Percentiles rank a stretch among this genome's conserved stretches.
phyloP scores from a whole-genome alignment of 2,113 vertebrate genomes.

The Phrynosoma blainvillii region DNA sequence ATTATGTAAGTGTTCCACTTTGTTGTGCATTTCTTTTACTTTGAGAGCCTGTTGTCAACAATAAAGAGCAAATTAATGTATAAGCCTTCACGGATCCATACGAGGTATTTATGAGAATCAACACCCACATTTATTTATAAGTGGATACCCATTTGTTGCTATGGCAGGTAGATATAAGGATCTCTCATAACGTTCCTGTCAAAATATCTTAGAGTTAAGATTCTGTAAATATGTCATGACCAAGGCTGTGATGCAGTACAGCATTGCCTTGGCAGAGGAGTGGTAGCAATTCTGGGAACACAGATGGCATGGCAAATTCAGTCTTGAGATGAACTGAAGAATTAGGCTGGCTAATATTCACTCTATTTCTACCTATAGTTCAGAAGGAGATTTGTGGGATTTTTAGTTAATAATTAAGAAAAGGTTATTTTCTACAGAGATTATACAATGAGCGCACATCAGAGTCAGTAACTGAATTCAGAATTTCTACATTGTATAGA shows the following conservation, averaged over 20 bases:
- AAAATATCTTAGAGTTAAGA: constrained; percentile 43
- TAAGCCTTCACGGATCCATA: constrained; percentile 36
- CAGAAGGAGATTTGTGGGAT: background rate
- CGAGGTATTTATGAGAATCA: constrained; percentile 60
- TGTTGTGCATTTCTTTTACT: constrained; percentile 1
- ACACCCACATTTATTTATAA: constrained; percentile 67
- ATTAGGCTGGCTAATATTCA: background rate
- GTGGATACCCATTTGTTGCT: constrained; percentile 60
- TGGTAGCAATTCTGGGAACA: constrained; percentile 47
- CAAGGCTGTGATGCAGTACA: constrained; percentile 40
- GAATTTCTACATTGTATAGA: background rate
- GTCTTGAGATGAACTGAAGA: constrained; percentile 22
- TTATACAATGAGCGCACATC: constrained; percentile 12
- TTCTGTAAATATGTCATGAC: constrained; percentile 39
- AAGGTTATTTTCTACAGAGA: background rate
- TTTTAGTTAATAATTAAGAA: background rate
- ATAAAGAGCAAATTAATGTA: constrained; percentile 24
- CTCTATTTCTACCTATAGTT: constrained; percentile 26
- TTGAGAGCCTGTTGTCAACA: constrained; percentile 1
- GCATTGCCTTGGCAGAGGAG: constrained; percentile 35
- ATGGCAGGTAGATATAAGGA: constrained; percentile 56
- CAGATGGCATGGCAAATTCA: constrained; percentile 16
- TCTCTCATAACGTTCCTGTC: constrained; percentile 54
- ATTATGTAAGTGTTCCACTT: constrained; percentile 10
- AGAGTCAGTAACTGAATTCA: constrained; percentile 13